Evolutionary conservation across 2,888 invertebrate species (phyloP), one percentile per base, ranked within the genome.

Genomic region (Mylabris sibirica): DNA sequence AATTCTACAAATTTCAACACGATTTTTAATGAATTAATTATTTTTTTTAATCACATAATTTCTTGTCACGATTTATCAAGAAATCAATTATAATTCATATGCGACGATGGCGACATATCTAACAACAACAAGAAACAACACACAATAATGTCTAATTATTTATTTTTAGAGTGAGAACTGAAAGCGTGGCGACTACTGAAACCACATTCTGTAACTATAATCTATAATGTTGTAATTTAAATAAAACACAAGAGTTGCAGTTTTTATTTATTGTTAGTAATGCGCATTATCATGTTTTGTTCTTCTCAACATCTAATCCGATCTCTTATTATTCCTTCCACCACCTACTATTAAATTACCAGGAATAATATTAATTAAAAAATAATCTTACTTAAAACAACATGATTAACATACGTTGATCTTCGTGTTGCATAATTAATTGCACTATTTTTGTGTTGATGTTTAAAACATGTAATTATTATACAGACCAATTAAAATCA

Each of bases 81-180:
- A n/a, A n/a, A n/a, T n/a, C n/a, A n/a, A n/a, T n/a, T n/a, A n/a
- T n/a, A n/a, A n/a, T n/a, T n/a, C n/a, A n/a, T n/a, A n/a, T n/a
- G n/a, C n/a, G n/a, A n/a, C n/a, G n/a, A n/a, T n/a, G n/a, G n/a
- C n/a, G n/a, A n/a, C n/a, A n/a, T n/a, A n/a, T n/a, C n/a, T n/a
- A 11, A 35, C 35, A 11, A 14, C 2, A 20, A 53, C 49, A 11
- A 53, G 20, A 53, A n/a, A 53, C 49, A 49, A 9, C 9, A 49
- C 49, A 11, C 17, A n/a, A n/a, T n/a, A n/a, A 11, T 44, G 0
- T 17, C 20, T 20, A 49, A 6, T 49, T 20, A 22, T 22, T 53
- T 53, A 53, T 53, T 53, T 53, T 22, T 53, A 53, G 49, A 53
- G 20, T n/a, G 44, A 44, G 41, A 44, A 53, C 49, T 53, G 30